phyloP scores from a whole-genome alignment of 1,140 invertebrate genomes.

The Danaus melanippus region DNA sequence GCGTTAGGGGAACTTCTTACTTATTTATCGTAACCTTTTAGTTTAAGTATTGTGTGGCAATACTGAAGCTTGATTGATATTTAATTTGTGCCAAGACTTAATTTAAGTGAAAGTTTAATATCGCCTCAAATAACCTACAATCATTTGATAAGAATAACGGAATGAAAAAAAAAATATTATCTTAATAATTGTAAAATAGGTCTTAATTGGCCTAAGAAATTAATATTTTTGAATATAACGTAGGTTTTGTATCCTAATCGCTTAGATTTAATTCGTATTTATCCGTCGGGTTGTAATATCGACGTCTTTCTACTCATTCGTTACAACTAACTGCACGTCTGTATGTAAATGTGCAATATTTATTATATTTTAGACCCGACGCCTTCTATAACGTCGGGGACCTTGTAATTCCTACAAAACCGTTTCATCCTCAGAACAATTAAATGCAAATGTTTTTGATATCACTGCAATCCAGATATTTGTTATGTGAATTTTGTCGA shows the following conservation, averaged over 20 bases:
- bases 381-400: constrained; percentile 9
- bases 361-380: constrained; percentile 17
- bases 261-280: constrained; percentile 33
- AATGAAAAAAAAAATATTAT: constrained; percentile 33
- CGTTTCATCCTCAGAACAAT: constrained; percentile 28
- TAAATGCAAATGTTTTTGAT: constrained; percentile 17
- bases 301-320: constrained; percentile 15
- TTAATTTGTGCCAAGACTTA: constrained; percentile 66
- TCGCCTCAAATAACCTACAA: constrained; percentile 35
- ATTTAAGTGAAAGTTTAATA: constrained; percentile 47
- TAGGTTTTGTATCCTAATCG: constrained; percentile 59
- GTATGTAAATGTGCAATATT: constrained; percentile 24
- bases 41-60: constrained; percentile 9
- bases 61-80: constrained; percentile 23
- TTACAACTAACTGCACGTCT: constrained; percentile 21
- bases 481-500: constrained; percentile 10
- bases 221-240: constrained; percentile 51
- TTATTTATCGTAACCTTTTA: constrained; percentile 9
- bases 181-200: constrained; percentile 29
- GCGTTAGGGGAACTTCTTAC: constrained; percentile 23
- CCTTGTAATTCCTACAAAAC: constrained; percentile 5
- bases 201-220: constrained; percentile 62
- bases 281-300: constrained; percentile 12
- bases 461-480: constrained; percentile 12
- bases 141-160: constrained; percentile 20